Conservation (phyloP, 1,140 invertebrate genomes). For the Oreohelix idahoensis region DNA sequence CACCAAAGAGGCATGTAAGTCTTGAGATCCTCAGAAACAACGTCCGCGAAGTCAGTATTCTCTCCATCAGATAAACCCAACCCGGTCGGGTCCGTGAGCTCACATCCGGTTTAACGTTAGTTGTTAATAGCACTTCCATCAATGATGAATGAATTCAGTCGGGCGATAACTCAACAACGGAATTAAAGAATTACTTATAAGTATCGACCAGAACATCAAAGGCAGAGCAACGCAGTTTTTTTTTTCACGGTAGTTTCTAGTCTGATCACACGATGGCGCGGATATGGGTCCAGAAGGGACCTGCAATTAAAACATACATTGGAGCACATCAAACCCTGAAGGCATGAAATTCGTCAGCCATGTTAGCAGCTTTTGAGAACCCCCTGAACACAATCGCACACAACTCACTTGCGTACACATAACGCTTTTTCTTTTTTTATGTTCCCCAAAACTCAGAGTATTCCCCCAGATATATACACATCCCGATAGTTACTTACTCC, state of each 20-base stretch:
- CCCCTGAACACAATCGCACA: not conserved
- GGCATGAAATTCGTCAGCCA: not conserved
- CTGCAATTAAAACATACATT: not conserved
- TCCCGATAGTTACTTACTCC: not conserved
- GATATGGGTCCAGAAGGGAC: not conserved
- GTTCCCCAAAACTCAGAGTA: not conserved
- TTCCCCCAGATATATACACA: not conserved
- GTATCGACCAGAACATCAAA: conserved; percentile 31
- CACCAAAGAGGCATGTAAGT: not conserved
- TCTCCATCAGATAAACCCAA: not conserved
- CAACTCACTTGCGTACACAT: not conserved
- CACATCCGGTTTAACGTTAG: not conserved
- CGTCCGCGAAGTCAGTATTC: not conserved
- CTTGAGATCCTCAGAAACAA: not conserved
- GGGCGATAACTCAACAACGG: conserved; percentile 28
- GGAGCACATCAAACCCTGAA: not conserved
- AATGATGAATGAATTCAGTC: conserved; percentile 25
- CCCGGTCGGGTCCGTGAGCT: not conserved
- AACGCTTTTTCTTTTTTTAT: not conserved
- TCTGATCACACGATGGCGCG: not conserved
- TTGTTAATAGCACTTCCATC: conserved; percentile 32
- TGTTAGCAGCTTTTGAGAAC: not conserved
- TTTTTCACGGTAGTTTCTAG: not conserved
- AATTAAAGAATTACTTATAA: conserved; percentile 45
- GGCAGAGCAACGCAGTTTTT: not conserved